phyloP scores from a whole-genome alignment of 2,113 vertebrate genomes.

The human region GRCh38 chr6:13516001-13516500 shows the following conservation, averaged over 20 bases:
- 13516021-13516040: neutral
- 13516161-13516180: neutral
- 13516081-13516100: neutral
- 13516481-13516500: neutral
- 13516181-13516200: neutral
- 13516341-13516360: no score
- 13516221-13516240: no score
- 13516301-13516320: neutral
- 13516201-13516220: fast-evolving
- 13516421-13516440: neutral
- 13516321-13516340: neutral
- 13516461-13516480: no score
- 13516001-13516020: neutral
- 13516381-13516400: neutral
- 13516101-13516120: neutral
- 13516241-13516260: neutral
- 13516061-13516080: no score
- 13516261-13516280: neutral
- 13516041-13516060: neutral
- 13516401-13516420: neutral
- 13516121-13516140: neutral
- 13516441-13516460: fast-evolving
- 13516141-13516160: neutral
- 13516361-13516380: neutral
- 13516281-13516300: no score